Evolutionary conservation across 2,113 vertebrate genomes (phyloP), one percentile per base, ranked within the genome.

Genomic region (Trinectes maculatus): DNA sequence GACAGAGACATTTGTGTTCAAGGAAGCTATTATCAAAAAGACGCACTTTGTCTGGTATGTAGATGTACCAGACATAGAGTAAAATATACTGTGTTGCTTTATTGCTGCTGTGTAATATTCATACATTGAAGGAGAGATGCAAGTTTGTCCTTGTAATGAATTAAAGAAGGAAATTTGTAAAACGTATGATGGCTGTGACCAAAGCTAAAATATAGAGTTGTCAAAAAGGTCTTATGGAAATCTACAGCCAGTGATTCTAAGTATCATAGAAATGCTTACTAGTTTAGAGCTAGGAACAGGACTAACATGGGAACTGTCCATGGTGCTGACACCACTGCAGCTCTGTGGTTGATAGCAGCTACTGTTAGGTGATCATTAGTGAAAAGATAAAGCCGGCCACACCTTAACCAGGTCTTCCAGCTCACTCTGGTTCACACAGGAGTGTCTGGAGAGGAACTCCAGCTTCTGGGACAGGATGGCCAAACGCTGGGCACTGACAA

Each of bases 371-470:
- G 26, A 39, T 28, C 29, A 22, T 22, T 34, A 12, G 18, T 15
- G 11, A 1, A 5, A 26, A 19, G 15, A 2, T 24, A 8, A 62
- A 5, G 15, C 16, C 3, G 8, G 18, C 49, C 72, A 78, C 91
- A 98, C 96, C 96, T 96, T 95, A 58, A 98, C 96, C 77, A 98
- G 93, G 67, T 96, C 93, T 81, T 98, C 96, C 84, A 98, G 92
- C 81, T 98, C 94, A 10, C 93, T 94, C 55, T 94, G 92, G 86
- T 96, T 97, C 80, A 98, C 95, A 76, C 96, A 98, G 34, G 95
- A 75, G 61, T 98, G 94, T 52, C 92, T 90, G 74, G 95, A 93
- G 47, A 98, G 92, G 83, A 98, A 98, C 10, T 93, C 93, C 76
- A 96, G 91, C 89, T 98, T 98, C 93, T 97, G 95, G 82, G 94